Base-by-base conservation (phyloP, 2,113 vertebrate genomes). In the Panurus biarmicus region DNA sequence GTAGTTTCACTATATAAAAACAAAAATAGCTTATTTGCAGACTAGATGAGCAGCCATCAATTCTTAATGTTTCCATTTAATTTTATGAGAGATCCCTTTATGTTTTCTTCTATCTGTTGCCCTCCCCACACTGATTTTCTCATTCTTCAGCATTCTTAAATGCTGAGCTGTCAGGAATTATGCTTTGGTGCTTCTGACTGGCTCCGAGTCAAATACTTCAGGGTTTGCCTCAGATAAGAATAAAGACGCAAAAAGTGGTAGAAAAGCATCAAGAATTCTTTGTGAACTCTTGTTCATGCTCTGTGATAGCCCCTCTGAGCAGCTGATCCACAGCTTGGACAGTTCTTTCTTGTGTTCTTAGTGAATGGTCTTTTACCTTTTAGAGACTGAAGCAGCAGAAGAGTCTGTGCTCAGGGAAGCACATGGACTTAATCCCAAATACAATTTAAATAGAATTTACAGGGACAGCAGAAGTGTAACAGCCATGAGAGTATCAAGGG, bases 61-160 rank as follows among this genome's bases (percentile, higher is more conserved):
- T 95, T 95, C 90, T 91, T 95, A 93, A 90, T 88, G 91, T 84
- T 95, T 95, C 91, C 78, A 93, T 97, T 96, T 96, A 85, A 91
- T 87, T 96, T 96, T 96, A 95, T 91, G 94, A 92, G 93, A 66
- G 78, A 96, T 95, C 91, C 75, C 91, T 83, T 95, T 91, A 94
- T 75, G 87, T 92, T 95, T 93, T 53, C 75, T 84, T 88, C 75
- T 94, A 29, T 95, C 79, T 86, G 51, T 69, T 86, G 56, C 72
- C 79, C 65, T 93, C 45, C 79, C 61, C 76, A 72, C 61, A 35
- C 65, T 71, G 85, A 78, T 90, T 95, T 90, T 86, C 79, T 88
- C 2, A 11, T 88, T 95, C 87, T 94, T 95, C 65, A 89, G 90
- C 87, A 83, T 85, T 85, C 82, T 80, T 83, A 86, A 90, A 83